These are phyloP conservation scores for Sebastes iracundus DNA, from an alignment of 2,797 vertebrate genomes.

Conservation along the genomic window DNA sequence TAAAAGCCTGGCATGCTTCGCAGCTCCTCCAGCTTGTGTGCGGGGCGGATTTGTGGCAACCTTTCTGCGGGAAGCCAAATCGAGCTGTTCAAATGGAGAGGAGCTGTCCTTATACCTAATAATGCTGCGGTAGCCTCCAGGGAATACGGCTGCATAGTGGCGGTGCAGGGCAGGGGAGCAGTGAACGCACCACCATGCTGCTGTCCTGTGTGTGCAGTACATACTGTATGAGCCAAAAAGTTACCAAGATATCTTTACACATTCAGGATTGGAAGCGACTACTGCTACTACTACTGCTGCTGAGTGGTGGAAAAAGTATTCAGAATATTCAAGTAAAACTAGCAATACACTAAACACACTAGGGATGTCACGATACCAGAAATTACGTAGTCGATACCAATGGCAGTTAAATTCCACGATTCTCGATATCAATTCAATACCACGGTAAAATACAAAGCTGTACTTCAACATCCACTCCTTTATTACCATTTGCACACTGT, in stretches of 20 bases:
- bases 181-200: slow-evolving; percentile 6
- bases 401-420: too few species aligned
- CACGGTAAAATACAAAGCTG: too few species aligned
- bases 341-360: too few species aligned
- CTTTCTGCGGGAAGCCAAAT: slow-evolving; percentile 71
- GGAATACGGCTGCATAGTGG: slow-evolving; percentile 41
- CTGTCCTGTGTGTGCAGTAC: slow-evolving; percentile 24
- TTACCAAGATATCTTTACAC: background rate
- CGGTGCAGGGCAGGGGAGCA: slow-evolving; percentile 14
- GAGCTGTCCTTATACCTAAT: slow-evolving; percentile 64
- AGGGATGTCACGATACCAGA: too few species aligned
- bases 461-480: too few species aligned
- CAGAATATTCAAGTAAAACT: too few species aligned
- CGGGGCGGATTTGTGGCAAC: slow-evolving; percentile 66
- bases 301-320: background rate
- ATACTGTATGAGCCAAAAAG: slow-evolving; percentile 29
- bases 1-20: slow-evolving; percentile 61
- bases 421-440: too few species aligned
- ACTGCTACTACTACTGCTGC: background rate
- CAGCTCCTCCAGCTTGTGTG: slow-evolving; percentile 32
- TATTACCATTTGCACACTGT: too few species aligned
- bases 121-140: slow-evolving; percentile 55
- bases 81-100: slow-evolving; percentile 38
- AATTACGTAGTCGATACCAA: too few species aligned
- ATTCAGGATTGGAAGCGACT: background rate